Base-by-base conservation (phyloP, 92 coral and sea anemone genomes). In the Meandrina meandrites region DNA sequence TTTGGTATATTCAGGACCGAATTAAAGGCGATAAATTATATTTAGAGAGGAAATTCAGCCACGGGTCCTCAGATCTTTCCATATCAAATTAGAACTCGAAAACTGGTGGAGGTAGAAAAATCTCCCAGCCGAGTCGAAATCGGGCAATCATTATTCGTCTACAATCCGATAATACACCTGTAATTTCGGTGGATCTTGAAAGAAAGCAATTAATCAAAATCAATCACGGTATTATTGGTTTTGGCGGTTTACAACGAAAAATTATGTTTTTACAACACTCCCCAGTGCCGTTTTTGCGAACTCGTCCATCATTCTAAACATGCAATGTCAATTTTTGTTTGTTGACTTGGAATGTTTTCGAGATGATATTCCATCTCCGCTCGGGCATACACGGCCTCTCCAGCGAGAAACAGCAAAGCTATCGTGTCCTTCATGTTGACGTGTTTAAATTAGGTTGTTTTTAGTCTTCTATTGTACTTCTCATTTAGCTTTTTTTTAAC, bases 311-410 rank as follows among this genome's bases (percentile, higher is more conserved):
- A 54, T 15, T 54, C 22, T 22, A 62, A 24, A 11, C 69, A 64
- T 58, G 9, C 67, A 1, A 58, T 19, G 2, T 58, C 67, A 22
- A 4, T 58, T 58, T 24, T 60, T 60, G 30, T 60, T 3, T 22
- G 17, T 66, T 11, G 32, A 27, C 71, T 66, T 66, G 16, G 71
- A 66, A 27, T 66, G 35, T 27, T 66, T 66, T 66, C 35, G n/a
- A n/a, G 87, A 37, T 83, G 87, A n/a, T 51, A 56, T 27, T 83
- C 69, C 80, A 74, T 72, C 54, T 72, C 73, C 27, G 68, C 87
- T 37, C 34, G 45, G 30, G 73, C 54, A 27, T 36, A 75, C 4
- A 54, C 68, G 48, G 78, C 71, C 79, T 37, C 87, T 0, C 72
- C 79, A 1, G 71, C 87, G 21, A 83, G 36, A 47, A 83, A 72